Percentiles rank a stretch among this genome's conserved stretches.
Evolutionary conservation across 2,797 vertebrate genomes (phyloP).

Genomic region (Trachurus trachurus): DNA sequence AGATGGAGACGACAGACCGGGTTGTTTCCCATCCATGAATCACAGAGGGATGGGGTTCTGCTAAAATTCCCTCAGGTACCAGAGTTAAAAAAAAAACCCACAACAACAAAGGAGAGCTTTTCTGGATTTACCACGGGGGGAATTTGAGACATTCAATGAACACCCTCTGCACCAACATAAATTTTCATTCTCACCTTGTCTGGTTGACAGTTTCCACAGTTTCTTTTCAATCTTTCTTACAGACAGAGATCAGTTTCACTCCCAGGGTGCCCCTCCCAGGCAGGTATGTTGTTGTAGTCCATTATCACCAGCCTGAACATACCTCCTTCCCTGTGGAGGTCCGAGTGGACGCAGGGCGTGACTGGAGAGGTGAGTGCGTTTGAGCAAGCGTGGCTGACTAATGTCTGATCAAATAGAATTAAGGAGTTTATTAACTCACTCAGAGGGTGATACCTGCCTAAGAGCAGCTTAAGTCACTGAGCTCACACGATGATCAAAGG

Average conservation of each 20-base stretch:
- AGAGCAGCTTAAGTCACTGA: constrained; percentile 50
- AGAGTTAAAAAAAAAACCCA: neutral
- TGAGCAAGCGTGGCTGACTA: constrained; percentile 6
- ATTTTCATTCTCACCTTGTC: constrained; percentile 5
- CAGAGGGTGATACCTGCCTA: constrained; percentile 33
- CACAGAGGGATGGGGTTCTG: constrained; percentile 76
- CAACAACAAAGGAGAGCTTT: neutral
- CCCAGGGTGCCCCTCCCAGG: constrained; percentile 84
- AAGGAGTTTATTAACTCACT: constrained; percentile 17
- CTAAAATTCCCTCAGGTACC: constrained; percentile 91
- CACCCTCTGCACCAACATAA: neutral
- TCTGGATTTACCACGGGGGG: neutral
- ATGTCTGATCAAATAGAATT: constrained; percentile 25
- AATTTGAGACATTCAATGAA: neutral
- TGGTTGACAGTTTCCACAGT: neutral
- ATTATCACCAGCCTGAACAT: constrained; percentile 90
- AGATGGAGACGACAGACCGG: constrained; percentile 67
- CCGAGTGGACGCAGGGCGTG: constrained; percentile 80
- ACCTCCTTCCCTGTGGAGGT: constrained; percentile 87
- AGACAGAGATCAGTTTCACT: constrained; percentile 89
- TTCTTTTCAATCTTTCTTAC: constrained; percentile 44
- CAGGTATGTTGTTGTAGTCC: constrained; percentile 87
- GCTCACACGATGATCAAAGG: constrained; percentile 58
- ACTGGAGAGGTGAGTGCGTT: constrained; percentile 87
- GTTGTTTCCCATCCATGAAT: constrained; percentile 44